Base-by-base conservation (phyloP, 2,888 invertebrate species). In the Congeria kusceri region DNA sequence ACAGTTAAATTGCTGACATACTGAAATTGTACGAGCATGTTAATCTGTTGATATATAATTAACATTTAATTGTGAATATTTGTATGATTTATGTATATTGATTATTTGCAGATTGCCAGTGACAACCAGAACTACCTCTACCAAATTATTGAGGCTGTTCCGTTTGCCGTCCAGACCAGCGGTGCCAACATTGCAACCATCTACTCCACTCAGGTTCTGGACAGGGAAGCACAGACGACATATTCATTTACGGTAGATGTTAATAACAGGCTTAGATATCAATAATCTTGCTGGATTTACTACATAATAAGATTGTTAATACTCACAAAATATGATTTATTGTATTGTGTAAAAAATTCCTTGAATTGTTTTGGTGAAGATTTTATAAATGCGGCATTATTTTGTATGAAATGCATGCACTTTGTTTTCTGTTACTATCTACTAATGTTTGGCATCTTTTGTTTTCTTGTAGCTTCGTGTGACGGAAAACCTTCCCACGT, bases 151-250 rank as follows among this genome's bases (percentile, higher is more conserved):
- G 27, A 15, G n/a, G 58, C n/a, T 13, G 61, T 72, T 18, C 81
- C 81, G 25, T 81, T 81, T 63, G 49, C 18, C n/a, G 27, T 81
- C 15, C 27, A 57, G 7, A 1, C 1, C 5, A 18, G 0, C 15
- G 64, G 71, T 18, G 29, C 39, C 27, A 27, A 61, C n/a, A 68
- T 18, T 27, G 87, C 98, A 89, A 97, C 96, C 0, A 94, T 98
- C 23, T 95, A 95, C 89, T 94, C 97, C 20, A 96, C 96, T 89
- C 85, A 86, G 47, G 73, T 87, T 0, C 93, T 98, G 47, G 98
- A 98, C 92, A 97, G 95, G 91, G 98, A 98, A 93, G 95, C 95
- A 0, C 95, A 95, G 29, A 95, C 95, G 11, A 95, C 95, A 76
- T 97, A 97, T 90, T 95, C 95, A 1, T 95, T 95, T 44, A 95